Evolutionary conservation across 2,888 invertebrate species (phyloP).

Genomic region (Dexiosoma caninum): DNA sequence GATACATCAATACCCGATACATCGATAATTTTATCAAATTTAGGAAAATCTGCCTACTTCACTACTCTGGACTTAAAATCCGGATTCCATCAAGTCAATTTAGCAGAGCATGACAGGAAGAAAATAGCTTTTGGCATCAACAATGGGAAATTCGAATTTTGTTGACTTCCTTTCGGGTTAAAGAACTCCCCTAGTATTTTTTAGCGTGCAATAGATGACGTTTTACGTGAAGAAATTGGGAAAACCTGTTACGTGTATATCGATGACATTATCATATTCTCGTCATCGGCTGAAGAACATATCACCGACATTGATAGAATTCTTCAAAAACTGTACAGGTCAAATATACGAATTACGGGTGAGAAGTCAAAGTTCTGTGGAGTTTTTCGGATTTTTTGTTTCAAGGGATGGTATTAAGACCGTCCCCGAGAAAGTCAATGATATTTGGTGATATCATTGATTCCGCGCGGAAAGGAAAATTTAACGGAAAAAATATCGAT

Average conservation of each 20-base stretch:
- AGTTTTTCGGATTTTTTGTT: conserved; percentile 34
- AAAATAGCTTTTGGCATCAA: conserved; percentile 36
- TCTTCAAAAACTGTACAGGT: conserved; percentile 13
- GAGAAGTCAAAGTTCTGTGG: background rate
- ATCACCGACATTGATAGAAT: conserved; percentile 39
- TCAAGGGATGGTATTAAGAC: conserved; percentile 26
- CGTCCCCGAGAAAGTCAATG: conserved; percentile 37
- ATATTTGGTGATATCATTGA: too few relatives aligned
- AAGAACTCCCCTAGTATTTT: background rate
- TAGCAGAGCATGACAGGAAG: conserved; percentile 22
- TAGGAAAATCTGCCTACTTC: conserved; percentile 21
- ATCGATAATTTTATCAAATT: conserved; percentile 29
- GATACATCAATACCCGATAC: conserved; percentile 11
- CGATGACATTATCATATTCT: conserved; percentile 58
- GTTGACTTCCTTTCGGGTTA: conserved; percentile 63
- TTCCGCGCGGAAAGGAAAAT: too few relatives aligned
- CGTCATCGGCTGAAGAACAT: conserved; percentile 31
- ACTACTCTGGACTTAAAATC: conserved; percentile 31
- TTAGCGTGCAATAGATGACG: background rate
- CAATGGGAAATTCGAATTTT: conserved; percentile 73
- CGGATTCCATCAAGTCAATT: conserved; percentile 27
- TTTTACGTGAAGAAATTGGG: background rate
- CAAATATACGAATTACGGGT: background rate
- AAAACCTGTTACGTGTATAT: conserved; percentile 46
- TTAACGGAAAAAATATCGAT: too few relatives aligned